phyloP scores from a whole-genome alignment of 2,113 vertebrate genomes.

The Forbesichthys agassizii region DNA sequence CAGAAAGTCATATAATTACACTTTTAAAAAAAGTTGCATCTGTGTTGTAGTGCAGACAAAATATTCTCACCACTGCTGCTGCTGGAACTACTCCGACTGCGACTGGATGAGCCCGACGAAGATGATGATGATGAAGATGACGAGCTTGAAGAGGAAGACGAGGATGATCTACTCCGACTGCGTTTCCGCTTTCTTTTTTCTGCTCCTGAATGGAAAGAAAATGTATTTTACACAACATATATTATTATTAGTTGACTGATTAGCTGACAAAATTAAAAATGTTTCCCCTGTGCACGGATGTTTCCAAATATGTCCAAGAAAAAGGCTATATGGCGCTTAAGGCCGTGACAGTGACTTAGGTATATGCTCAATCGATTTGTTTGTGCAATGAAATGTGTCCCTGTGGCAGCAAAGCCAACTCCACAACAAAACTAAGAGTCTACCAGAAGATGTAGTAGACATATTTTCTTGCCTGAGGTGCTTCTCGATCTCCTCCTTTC shows the following conservation, averaged over 20 bases:
- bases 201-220: slow-evolving; percentile 60
- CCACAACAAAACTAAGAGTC: neutral
- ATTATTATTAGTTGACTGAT: too few relatives aligned
- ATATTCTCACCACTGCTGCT: slow-evolving; percentile 77
- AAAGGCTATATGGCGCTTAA: neutral
- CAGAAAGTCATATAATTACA: too few relatives aligned
- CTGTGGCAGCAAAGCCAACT: neutral
- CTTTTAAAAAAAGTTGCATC: neutral
- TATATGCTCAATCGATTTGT: neutral
- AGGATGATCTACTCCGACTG: slow-evolving; percentile 84
- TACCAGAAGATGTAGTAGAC: too few relatives aligned
- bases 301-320: neutral
- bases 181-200: slow-evolving; percentile 82
- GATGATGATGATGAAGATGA: slow-evolving; percentile 69
- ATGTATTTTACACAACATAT: neutral
- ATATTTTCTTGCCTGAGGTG: slow-evolving; percentile 46
- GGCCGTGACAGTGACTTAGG: neutral
- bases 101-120: slow-evolving; percentile 70
- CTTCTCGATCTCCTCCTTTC: slow-evolving; percentile 68
- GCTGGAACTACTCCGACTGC: slow-evolving; percentile 66
- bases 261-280: too few relatives aligned
- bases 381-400: neutral
- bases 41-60: neutral
- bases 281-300: neutral
- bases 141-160: slow-evolving; percentile 74